phyloP scores from a whole-genome alignment of 2,888 invertebrate genomes.

The Cephus spinipes region DNA sequence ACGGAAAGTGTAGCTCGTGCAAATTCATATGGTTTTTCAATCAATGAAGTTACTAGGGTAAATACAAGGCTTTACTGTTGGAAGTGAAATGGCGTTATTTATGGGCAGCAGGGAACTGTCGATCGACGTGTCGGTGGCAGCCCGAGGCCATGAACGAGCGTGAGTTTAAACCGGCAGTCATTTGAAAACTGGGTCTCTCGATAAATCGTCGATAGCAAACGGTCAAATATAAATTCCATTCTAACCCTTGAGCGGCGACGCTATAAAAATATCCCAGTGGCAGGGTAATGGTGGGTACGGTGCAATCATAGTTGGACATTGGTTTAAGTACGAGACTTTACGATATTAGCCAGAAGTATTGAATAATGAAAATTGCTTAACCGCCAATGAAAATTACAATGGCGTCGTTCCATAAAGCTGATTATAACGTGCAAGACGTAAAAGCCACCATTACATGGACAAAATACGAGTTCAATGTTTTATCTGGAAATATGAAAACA shows the following conservation, averaged over 20 bases:
- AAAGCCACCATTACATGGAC: background rate
- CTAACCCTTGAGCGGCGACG: background rate
- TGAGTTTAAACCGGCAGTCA: background rate
- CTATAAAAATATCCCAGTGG: background rate
- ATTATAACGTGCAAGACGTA: background rate
- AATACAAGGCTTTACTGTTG: background rate
- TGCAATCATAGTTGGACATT: background rate
- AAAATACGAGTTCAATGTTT: background rate
- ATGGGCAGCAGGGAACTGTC: background rate
- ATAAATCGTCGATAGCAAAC: constrained; percentile 30
- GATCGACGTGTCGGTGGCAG: constrained; percentile 6
- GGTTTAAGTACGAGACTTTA: background rate
- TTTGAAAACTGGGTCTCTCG: constrained; percentile 26
- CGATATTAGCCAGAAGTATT: background rate
- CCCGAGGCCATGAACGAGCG: background rate
- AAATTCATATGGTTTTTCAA: constrained; percentile 28
- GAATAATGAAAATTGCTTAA: background rate
- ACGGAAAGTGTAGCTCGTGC: constrained; percentile 4
- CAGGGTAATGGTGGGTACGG: background rate
- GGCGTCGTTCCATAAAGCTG: background rate
- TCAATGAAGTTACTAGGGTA: constrained; percentile 3
- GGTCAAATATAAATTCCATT: constrained; percentile 31
- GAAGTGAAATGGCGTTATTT: background rate
- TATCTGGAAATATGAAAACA: background rate
- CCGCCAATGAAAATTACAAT: background rate